These are phyloP conservation scores for Pogonophryne albipinna DNA, from an alignment of 2,797 vertebrate genomes.

Conservation along the genomic window DNA sequence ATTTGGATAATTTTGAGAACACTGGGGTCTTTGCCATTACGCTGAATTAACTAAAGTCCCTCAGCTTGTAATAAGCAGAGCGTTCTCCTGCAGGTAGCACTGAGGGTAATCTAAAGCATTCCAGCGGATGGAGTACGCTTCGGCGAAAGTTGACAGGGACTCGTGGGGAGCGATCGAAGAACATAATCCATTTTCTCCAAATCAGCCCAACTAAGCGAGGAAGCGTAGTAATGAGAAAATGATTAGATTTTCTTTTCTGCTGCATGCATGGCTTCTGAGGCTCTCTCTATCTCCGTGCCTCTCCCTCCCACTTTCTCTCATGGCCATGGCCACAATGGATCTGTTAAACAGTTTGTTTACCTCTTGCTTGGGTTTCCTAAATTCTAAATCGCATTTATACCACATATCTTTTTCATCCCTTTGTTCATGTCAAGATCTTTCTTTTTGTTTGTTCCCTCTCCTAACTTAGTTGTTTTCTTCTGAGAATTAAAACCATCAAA, in stretches of 20 bases:
- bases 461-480: not conserved
- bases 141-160: constrained; percentile 41
- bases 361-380: constrained; percentile 23
- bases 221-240: constrained; percentile 72
- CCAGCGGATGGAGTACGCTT: not conserved
- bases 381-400: not conserved
- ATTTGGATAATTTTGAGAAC: constrained; percentile 18
- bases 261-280: constrained; percentile 43
- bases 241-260: constrained; percentile 72
- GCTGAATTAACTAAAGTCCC: constrained; percentile 40
- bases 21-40: constrained; percentile 5
- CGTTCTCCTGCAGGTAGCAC: constrained; percentile 5
- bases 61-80: constrained; percentile 10
- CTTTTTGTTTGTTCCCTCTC: too few species aligned
- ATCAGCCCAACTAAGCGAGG: constrained; percentile 71
- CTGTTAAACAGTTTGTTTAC: constrained; percentile 46
- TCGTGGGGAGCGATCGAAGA: constrained; percentile 53
- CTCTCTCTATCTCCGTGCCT: constrained; percentile 38
- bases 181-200: constrained; percentile 69
- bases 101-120: constrained; percentile 44
- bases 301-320: constrained; percentile 2
- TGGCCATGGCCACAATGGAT: constrained; percentile 37
- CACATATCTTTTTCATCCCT: not conserved
- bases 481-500: not conserved
- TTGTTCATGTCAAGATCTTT: not conserved